A percentile compares a stretch with the other conserved stretches of the same genome.
phyloP scores from a whole-genome alignment of 2,113 vertebrate species.

The Bambusicola thoracicus region DNA sequence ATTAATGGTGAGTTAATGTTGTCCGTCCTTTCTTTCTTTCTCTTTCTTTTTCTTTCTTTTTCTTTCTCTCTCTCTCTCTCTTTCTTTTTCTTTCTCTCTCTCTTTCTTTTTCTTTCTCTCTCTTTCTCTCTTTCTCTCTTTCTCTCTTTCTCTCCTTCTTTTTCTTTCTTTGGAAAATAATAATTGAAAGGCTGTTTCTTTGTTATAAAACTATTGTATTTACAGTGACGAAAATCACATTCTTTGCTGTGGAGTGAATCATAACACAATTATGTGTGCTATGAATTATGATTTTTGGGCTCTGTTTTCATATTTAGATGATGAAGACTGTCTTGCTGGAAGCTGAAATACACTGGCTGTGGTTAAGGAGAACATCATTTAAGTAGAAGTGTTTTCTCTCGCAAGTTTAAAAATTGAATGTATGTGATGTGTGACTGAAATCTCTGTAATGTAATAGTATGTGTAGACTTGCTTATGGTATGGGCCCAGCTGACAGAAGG shows the following conservation, averaged over 20 bases:
- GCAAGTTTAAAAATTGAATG: not conserved
- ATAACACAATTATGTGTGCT: slow-evolving; percentile 1
- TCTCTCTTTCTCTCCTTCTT: slow-evolving; percentile 56
- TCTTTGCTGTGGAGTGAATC: not conserved
- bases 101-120: slow-evolving; percentile 46
- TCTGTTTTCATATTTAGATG: not conserved
- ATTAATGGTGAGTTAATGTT: slow-evolving; percentile 80
- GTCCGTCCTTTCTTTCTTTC: slow-evolving; percentile 65
- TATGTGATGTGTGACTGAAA: not conserved
- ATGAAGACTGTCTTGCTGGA: not conserved
- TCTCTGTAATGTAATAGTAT: not conserved
- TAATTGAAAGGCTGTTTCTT: slow-evolving; percentile 33
- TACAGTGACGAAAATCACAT: slow-evolving; percentile 6
- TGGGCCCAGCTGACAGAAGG: not conserved
- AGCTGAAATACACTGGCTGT: not conserved
- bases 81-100: slow-evolving; percentile 63
- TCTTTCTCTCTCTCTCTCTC: slow-evolving; percentile 59
- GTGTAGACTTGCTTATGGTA: not conserved
- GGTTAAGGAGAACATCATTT: not conserved
- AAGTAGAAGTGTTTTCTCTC: not conserved
- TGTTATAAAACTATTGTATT: slow-evolving; percentile 25
- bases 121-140: slow-evolving; percentile 63
- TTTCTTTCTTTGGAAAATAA: slow-evolving; percentile 55
- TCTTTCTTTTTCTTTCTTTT: slow-evolving; percentile 56
- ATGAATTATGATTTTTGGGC: slow-evolving; percentile 7